Conservation (phyloP, 2,797 vertebrate species). For the Pangasius mekongensis region DNA sequence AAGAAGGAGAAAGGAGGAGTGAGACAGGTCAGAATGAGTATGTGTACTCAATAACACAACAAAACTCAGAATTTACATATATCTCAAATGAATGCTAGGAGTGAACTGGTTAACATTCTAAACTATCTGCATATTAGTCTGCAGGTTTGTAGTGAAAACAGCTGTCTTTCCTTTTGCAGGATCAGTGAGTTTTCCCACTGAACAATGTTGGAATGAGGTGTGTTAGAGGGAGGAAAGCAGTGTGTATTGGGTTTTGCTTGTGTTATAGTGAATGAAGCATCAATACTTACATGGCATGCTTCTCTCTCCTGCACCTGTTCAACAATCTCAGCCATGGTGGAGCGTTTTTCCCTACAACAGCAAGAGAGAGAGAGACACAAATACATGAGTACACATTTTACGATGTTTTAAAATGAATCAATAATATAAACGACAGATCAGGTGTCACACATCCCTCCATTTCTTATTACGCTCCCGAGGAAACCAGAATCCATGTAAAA, state of each 20-base stretch:
- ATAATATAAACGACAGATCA: neutral
- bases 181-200: neutral
- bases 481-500: neutral
- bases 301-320: conserved; percentile 92
- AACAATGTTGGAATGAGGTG: neutral
- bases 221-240: neutral
- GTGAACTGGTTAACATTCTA: neutral
- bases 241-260: neutral
- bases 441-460: neutral
- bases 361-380: conserved; percentile 29
- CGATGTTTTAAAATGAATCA: neutral
- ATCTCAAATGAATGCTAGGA: neutral
- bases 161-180: neutral
- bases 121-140: neutral
- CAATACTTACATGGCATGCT: conserved; percentile 75
- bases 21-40: neutral
- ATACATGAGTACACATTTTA: neutral
- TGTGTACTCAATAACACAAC: neutral
- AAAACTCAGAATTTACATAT: neutral
- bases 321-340: conserved; percentile 89
- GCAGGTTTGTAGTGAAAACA: neutral
- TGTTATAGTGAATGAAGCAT: neutral
- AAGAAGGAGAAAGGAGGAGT: neutral
- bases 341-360: conserved; percentile 78
- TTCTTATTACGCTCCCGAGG: neutral